Conservation (phyloP, 2,888 invertebrate genomes). For the Ptychoptera contaminata region DNA sequence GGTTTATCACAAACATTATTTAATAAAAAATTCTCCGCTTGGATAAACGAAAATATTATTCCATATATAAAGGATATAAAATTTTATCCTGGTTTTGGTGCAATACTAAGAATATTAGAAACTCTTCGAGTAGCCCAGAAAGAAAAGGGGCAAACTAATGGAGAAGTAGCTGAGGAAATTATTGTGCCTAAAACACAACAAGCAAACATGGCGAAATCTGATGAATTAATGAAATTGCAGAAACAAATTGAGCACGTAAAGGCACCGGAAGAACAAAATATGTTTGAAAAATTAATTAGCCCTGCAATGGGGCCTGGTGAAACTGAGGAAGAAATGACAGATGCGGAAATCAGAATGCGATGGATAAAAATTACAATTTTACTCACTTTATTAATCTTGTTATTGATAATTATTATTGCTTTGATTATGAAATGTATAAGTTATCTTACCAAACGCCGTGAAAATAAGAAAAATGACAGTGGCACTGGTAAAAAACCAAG, state of each 20-base stretch:
- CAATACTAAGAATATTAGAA: constrained; percentile 20
- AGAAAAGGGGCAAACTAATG: background rate
- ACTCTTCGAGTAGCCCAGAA: constrained; percentile 10
- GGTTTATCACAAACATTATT: constrained; percentile 18
- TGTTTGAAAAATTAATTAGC: background rate
- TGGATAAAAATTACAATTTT: background rate
- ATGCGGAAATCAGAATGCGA: background rate
- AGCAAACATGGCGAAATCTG: background rate
- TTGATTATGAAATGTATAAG: background rate
- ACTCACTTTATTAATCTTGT: background rate
- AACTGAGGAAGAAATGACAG: background rate
- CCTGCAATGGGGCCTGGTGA: background rate
- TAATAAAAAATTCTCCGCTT: constrained; percentile 20
- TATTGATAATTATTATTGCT: background rate
- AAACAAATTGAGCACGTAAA: background rate
- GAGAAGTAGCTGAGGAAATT: background rate
- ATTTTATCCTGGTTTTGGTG: constrained; percentile 28
- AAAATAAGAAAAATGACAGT: no score
- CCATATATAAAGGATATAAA: constrained; percentile 20
- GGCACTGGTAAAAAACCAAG: no score
- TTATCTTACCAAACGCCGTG: no score
- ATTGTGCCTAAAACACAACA: background rate
- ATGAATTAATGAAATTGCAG: background rate
- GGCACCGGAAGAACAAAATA: background rate
- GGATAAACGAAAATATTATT: constrained; percentile 22